Conservation (phyloP, 2,113 vertebrate genomes). For the Beaufortia kweichowensis region DNA sequence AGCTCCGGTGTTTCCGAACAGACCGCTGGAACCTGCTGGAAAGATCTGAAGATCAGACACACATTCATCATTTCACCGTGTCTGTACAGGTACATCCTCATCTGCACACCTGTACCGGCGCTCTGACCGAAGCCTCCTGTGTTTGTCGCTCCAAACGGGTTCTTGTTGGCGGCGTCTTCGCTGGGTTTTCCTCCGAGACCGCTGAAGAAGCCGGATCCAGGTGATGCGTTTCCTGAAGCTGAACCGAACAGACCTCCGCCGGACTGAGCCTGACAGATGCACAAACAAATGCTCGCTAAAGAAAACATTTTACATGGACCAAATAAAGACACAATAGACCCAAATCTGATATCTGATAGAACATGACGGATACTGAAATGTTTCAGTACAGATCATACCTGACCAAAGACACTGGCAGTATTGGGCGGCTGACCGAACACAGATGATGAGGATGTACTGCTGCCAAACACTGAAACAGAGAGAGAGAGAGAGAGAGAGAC, state of each 20-base stretch:
- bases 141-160: slow-evolving; percentile 84
- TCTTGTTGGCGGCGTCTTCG: slow-evolving; percentile 94
- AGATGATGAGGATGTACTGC: slow-evolving; percentile 74
- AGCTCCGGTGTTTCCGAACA: slow-evolving; percentile 90
- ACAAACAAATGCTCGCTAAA: background rate
- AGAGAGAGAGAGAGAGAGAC: background rate
- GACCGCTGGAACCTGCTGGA: slow-evolving; percentile 75
- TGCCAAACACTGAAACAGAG: slow-evolving; percentile 78
- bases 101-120: slow-evolving; percentile 64
- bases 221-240: slow-evolving; percentile 61
- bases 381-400: slow-evolving; percentile 72
- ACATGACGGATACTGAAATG: no score
- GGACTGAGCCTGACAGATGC: slow-evolving; percentile 67
- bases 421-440: slow-evolving; percentile 85
- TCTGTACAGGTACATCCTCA: background rate
- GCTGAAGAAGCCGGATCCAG: slow-evolving; percentile 85
- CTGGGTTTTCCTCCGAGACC: slow-evolving; percentile 96
- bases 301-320: no score
- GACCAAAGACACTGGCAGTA: slow-evolving; percentile 83
- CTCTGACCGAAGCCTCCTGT: slow-evolving; percentile 74
- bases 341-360: no score
- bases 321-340: no score
- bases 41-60: background rate
- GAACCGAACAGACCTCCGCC: slow-evolving; percentile 81
- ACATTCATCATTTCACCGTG: background rate